Evolutionary conservation across 2,797 vertebrate species (phyloP).

Genomic region (Malacoraja senta): DNA sequence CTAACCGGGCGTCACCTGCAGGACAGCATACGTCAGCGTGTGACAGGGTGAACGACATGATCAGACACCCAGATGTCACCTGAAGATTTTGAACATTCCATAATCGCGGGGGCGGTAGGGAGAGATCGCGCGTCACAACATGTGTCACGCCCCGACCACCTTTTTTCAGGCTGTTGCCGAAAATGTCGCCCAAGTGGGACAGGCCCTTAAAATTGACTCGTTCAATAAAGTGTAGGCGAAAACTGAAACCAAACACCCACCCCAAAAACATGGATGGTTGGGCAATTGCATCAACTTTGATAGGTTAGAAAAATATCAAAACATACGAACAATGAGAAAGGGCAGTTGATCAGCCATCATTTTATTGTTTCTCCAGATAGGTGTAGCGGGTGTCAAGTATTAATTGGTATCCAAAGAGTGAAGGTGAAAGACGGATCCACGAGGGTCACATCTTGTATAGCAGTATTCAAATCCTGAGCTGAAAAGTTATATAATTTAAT

Average conservation of each 20-base stretch:
- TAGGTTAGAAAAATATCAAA: not conserved
- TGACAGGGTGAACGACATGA: too few species aligned
- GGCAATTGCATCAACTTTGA: not conserved
- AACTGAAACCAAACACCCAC: not conserved
- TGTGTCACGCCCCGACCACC: too few species aligned
- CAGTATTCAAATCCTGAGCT: not conserved
- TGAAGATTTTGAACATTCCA: too few species aligned
- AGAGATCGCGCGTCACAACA: too few species aligned
- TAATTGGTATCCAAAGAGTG: not conserved
- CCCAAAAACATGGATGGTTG: not conserved
- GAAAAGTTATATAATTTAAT: not conserved
- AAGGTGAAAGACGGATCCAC: not conserved
- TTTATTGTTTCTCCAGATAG: not conserved
- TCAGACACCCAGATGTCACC: too few species aligned
- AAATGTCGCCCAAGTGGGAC: too few species aligned
- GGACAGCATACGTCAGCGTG: too few species aligned
- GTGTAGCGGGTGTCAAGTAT: too few species aligned
- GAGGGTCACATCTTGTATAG: not conserved
- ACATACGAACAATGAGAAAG: not conserved
- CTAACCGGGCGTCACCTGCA: too few species aligned
- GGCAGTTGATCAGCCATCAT: not conserved
- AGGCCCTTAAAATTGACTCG: not conserved
- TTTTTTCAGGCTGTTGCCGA: too few species aligned
- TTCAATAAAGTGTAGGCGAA: not conserved
- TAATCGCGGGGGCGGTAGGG: too few species aligned